Conservation (phyloP, 2,888 invertebrate species). For the Acleris laterana region DNA sequence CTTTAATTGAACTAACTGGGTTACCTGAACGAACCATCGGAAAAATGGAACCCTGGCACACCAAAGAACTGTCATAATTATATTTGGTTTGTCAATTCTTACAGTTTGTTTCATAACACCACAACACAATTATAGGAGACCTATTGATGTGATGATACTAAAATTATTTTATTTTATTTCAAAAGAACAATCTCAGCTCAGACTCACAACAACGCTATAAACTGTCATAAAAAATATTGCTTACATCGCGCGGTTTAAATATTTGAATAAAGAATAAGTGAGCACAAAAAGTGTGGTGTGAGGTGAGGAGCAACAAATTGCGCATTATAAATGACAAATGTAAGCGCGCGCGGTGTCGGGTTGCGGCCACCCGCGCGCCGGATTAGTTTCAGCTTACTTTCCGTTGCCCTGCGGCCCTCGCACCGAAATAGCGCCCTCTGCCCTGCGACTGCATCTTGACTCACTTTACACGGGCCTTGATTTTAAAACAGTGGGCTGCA, state of each 20-base stretch:
- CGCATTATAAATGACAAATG: conserved; percentile 85
- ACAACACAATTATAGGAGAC: too few relatives aligned
- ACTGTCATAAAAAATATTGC: conserved; percentile 73
- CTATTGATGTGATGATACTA: too few relatives aligned
- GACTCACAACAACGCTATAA: conserved; percentile 63
- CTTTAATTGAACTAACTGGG: too few relatives aligned
- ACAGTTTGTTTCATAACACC: too few relatives aligned
- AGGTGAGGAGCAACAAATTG: conserved; percentile 82
- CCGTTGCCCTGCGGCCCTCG: conserved; percentile 57
- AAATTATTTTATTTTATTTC: conserved; percentile 17
- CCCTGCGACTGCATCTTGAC: conserved; percentile 55
- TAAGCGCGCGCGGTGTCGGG: conserved; percentile 78
- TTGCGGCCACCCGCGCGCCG: conserved; percentile 77
- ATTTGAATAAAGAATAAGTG: conserved; percentile 78
- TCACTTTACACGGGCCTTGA: not conserved
- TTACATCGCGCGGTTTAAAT: conserved; percentile 65
- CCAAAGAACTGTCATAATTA: too few relatives aligned
- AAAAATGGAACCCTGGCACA: too few relatives aligned
- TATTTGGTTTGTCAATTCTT: too few relatives aligned
- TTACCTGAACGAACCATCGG: too few relatives aligned
- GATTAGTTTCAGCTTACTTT: conserved; percentile 82
- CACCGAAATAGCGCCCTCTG: conserved; percentile 70
- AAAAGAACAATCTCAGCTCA: conserved; percentile 55
- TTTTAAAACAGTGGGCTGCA: not conserved
- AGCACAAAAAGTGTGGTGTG: conserved; percentile 71